A percentile compares a stretch with the other conserved stretches of the same genome.
These are phyloP conservation scores for Drosophila ogumai DNA, from an alignment of 1,140 invertebrate species.

Conservation along the genomic window DNA sequence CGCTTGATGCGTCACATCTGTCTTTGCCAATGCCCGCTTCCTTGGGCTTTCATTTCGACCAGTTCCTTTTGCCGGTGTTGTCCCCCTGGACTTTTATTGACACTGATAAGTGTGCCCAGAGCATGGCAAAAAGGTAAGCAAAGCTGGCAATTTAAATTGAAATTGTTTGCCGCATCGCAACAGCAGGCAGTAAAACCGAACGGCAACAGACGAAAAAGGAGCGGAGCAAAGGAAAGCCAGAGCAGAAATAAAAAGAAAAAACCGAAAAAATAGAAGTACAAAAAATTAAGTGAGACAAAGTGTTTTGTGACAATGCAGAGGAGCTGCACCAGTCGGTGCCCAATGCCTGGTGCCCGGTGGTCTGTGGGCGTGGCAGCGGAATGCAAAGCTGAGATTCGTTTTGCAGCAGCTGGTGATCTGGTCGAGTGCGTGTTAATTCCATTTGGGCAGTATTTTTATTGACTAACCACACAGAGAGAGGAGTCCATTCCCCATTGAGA, in stretches of 20 bases:
- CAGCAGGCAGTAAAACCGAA: slow-evolving; percentile 65
- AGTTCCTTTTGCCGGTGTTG: slow-evolving; percentile 43
- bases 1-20: slow-evolving; percentile 49
- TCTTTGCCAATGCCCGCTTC: slow-evolving; percentile 34
- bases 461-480: slow-evolving; percentile 65
- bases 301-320: slow-evolving; percentile 75
- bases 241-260: slow-evolving; percentile 30
- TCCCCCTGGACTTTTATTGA: slow-evolving; percentile 78
- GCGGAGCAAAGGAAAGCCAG: slow-evolving; percentile 1
- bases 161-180: slow-evolving; percentile 79
- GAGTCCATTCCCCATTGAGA: slow-evolving; percentile 35
- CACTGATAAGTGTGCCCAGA: slow-evolving; percentile 81
- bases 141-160: slow-evolving; percentile 81
- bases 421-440: slow-evolving; percentile 72
- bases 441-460: slow-evolving; percentile 79
- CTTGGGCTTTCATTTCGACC: slow-evolving; percentile 25
- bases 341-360: not conserved
- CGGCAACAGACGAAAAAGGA: slow-evolving; percentile 23
- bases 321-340: slow-evolving; percentile 14
- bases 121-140: slow-evolving; percentile 76
- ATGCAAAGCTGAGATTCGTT: slow-evolving; percentile 35
- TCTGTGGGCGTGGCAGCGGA: slow-evolving; percentile 12
- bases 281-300: slow-evolving; percentile 83
- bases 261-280: slow-evolving; percentile 54
- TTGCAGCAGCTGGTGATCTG: slow-evolving; percentile 33